Evolutionary conservation across 2,113 vertebrate genomes (phyloP).

Genomic region (Phainopepla nitens): DNA sequence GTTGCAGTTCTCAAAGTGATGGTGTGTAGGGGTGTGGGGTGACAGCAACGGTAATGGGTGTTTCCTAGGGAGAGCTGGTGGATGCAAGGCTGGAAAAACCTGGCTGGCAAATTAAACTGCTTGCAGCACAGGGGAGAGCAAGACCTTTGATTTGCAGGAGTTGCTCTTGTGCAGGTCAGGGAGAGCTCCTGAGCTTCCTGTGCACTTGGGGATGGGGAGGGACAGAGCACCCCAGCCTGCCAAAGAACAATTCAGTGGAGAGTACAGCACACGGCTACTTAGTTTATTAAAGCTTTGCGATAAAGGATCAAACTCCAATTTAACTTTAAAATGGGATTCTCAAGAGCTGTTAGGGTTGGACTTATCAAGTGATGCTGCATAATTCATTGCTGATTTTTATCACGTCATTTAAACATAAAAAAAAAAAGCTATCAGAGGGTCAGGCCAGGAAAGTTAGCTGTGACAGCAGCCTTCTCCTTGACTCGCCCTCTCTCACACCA

Average conservation of each 20-base stretch:
- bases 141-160: neutral
- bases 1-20: neutral
- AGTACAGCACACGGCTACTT: neutral
- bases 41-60: neutral
- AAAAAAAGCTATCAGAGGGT: neutral
- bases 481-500: neutral
- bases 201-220: neutral
- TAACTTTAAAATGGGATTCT: constrained; percentile 37
- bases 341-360: neutral
- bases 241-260: neutral
- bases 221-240: neutral
- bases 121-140: neutral
- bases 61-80: neutral
- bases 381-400: constrained; percentile 53
- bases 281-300: constrained; percentile 18
- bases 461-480: neutral
- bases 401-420: constrained; percentile 1
- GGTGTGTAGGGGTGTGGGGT: neutral
- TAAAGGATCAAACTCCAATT: constrained; percentile 12
- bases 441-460: neutral
- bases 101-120: neutral
- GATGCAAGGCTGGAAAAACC: neutral
- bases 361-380: constrained; percentile 9
- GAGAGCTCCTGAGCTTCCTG: neutral
- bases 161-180: neutral